phyloP scores from a whole-genome alignment of 2,888 invertebrate genomes.

The Phengaris alcon region DNA sequence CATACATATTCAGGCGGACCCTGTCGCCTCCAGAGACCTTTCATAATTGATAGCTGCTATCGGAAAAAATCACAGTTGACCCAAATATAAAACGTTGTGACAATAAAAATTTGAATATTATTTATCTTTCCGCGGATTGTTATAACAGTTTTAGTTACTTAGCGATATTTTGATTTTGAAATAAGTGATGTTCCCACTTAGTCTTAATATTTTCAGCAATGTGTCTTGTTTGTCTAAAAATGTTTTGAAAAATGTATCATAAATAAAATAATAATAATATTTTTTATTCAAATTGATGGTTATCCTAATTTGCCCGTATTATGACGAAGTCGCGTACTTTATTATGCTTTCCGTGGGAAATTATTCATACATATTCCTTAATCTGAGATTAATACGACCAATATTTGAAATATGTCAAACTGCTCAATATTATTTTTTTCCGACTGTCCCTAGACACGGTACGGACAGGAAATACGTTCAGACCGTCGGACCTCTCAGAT shows the following conservation, averaged over 20 bases:
- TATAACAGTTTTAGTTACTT: background rate
- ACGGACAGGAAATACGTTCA: background rate
- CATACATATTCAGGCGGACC: conserved; percentile 39
- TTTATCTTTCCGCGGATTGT: background rate
- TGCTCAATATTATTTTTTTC: background rate
- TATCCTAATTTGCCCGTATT: no score
- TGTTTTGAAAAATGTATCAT: no score
- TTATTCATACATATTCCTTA: no score
- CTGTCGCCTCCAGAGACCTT: conserved; percentile 31
- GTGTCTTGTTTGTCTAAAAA: background rate
- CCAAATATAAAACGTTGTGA: conserved; percentile 27
- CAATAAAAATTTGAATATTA: conserved; percentile 20
- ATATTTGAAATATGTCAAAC: no score
- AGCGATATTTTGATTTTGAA: background rate
- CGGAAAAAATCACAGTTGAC: conserved; percentile 28
- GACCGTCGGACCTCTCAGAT: background rate
- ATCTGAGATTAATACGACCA: no score
- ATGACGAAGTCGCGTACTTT: no score
- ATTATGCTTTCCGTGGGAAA: no score
- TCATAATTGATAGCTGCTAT: conserved; percentile 35
- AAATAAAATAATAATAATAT: no score
- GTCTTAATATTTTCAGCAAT: background rate
- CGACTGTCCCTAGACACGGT: background rate
- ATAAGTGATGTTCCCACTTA: background rate
- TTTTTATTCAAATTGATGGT: no score